phyloP scores from a whole-genome alignment of 1,140 invertebrate species.

The Calephelis nemesis region DNA sequence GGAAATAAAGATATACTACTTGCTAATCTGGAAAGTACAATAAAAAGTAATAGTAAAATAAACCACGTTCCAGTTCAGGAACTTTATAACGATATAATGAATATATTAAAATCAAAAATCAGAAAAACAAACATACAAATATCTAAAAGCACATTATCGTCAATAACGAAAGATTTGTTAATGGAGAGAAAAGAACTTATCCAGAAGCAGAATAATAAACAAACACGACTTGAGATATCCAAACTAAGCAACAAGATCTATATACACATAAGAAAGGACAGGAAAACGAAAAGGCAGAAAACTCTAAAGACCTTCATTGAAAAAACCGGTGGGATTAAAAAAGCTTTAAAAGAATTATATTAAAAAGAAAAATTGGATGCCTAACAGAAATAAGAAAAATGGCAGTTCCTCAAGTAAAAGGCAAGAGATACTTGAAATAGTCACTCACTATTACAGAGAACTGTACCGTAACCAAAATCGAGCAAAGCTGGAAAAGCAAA shows the following conservation, averaged over 20 bases:
- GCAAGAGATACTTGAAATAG: not conserved
- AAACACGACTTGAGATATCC: not conserved
- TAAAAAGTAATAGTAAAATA: not conserved
- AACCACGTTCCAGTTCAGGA: not conserved
- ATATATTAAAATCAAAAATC: not conserved
- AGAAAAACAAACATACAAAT: not conserved
- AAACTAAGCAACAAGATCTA: not conserved
- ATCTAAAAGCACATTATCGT: not conserved
- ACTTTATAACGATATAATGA: not conserved
- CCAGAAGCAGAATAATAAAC: not conserved
- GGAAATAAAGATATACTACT: not conserved
- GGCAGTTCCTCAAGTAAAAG: not conserved
- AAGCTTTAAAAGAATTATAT: too few species aligned
- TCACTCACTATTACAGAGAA: not conserved
- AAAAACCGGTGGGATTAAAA: not conserved
- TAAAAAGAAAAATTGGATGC: not conserved
- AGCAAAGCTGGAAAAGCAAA: not conserved
- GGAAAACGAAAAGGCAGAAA: not conserved
- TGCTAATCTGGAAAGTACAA: not conserved
- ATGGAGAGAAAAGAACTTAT: not conserved
- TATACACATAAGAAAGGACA: not conserved
- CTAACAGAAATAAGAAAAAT: not conserved
- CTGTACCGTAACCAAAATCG: not conserved
- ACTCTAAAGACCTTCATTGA: slow-evolving; percentile 1
- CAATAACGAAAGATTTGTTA: not conserved